Evolutionary conservation across 2,113 vertebrate species (phyloP).

Genomic region (Perccottus glenii): DNA sequence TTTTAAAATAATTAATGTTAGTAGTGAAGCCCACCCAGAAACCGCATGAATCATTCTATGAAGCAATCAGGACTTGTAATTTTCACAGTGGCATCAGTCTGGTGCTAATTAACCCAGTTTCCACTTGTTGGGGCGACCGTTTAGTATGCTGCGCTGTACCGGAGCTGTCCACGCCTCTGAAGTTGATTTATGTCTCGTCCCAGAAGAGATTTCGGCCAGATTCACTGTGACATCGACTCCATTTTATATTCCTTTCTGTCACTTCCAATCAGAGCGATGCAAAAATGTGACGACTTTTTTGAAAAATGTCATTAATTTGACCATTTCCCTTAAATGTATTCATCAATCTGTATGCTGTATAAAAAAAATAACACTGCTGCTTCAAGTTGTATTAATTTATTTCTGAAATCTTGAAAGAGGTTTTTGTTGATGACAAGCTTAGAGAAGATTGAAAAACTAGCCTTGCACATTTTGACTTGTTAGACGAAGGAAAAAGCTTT

Average conservation of each 20-base stretch:
- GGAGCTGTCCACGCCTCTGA: slow-evolving; percentile 57
- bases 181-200: slow-evolving; percentile 58
- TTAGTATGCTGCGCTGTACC: slow-evolving; percentile 53
- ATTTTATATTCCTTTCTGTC: slow-evolving; percentile 41
- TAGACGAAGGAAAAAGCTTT: no score
- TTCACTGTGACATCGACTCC: slow-evolving; percentile 23
- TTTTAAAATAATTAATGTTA: neutral
- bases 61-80: slow-evolving; percentile 26
- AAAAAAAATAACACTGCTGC: slow-evolving; percentile 1
- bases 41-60: slow-evolving; percentile 25
- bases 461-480: neutral
- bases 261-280: slow-evolving; percentile 33
- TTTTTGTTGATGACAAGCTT: slow-evolving; percentile 10
- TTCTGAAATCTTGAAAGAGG: slow-evolving; percentile 2
- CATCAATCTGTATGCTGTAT: slow-evolving; percentile 14
- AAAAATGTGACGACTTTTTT: slow-evolving; percentile 41
- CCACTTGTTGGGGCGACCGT: slow-evolving; percentile 26
- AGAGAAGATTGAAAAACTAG: slow-evolving; percentile 39
- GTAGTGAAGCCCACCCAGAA: slow-evolving; percentile 17
- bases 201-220: slow-evolving; percentile 48
- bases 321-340: slow-evolving; percentile 22
- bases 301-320: slow-evolving; percentile 31
- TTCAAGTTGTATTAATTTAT: slow-evolving; percentile 16
- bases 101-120: slow-evolving; percentile 66
- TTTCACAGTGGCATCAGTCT: slow-evolving; percentile 34